Conservation (phyloP, 1,140 invertebrate genomes). For the Physella acuta region DNA sequence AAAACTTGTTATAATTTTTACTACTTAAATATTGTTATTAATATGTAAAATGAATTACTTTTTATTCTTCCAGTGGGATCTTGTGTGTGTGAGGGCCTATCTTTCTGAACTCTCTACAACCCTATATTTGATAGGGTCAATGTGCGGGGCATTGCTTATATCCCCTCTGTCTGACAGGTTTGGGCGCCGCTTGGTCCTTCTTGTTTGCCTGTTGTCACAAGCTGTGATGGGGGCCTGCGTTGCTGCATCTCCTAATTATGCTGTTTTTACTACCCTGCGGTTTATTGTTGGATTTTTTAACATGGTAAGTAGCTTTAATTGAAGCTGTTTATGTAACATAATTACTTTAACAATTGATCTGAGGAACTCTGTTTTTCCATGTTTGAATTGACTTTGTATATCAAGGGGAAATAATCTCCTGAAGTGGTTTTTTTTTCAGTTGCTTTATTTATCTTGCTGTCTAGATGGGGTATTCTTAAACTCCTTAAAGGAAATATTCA, state of each 20-base stretch:
- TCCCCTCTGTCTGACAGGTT: conserved; percentile 81
- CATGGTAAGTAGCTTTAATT: conserved; percentile 42
- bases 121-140: conserved; percentile 80
- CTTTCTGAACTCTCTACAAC: conserved; percentile 59
- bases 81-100: conserved; percentile 52
- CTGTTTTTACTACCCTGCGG: conserved; percentile 47
- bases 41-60: neutral
- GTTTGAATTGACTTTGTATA: neutral
- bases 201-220: conserved; percentile 55
- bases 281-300: conserved; percentile 55
- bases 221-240: conserved; percentile 42
- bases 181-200: conserved; percentile 49
- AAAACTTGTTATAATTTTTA: too few relatives aligned
- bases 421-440: too few relatives aligned
- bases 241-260: conserved; percentile 44
- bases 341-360: neutral
- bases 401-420: neutral
- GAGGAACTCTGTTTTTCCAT: neutral
- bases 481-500: too few relatives aligned
- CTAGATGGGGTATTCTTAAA: too few relatives aligned
- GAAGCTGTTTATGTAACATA: neutral
- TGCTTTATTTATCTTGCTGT: too few relatives aligned
- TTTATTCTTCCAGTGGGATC: conserved; percentile 47
- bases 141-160: conserved; percentile 77
- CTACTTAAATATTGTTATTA: too few relatives aligned